Percentiles rank a stretch among this genome's conserved stretches.
Evolutionary conservation across 1,140 invertebrate genomes (phyloP).

Genomic region (Latrodectus geometricus): DNA sequence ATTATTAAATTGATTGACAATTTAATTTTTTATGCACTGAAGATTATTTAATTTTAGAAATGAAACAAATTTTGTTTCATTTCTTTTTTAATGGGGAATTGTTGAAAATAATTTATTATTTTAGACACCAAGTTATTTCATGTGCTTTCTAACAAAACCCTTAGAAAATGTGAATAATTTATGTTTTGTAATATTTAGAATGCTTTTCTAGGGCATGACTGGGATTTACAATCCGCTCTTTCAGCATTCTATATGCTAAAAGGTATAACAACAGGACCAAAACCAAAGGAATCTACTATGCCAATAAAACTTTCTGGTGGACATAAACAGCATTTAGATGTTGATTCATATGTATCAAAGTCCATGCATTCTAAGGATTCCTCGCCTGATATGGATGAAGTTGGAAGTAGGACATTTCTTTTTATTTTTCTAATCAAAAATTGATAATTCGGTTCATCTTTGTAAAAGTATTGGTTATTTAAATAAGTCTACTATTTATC

Average conservation of each 20-base stretch:
- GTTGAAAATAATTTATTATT: no score
- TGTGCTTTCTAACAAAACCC: no score
- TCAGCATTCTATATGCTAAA: constrained; percentile 65
- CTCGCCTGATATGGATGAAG: constrained; percentile 27
- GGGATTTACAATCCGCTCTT: constrained; percentile 64
- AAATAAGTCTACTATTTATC: no score
- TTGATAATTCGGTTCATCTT: constrained; percentile 22
- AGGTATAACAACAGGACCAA: constrained; percentile 54
- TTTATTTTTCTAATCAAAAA: constrained; percentile 21
- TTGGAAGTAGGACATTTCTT: constrained; percentile 34
- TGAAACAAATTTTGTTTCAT: no score
- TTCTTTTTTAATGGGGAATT: no score
- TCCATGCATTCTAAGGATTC: constrained; percentile 4
- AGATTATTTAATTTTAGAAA: no score
- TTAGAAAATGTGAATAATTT: no score
- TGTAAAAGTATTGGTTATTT: constrained; percentile 4
- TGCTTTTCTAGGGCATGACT: constrained; percentile 64
- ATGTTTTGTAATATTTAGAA: neutral
- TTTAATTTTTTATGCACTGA: no score
- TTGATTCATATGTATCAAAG: constrained; percentile 41
- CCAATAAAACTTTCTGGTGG: constrained; percentile 47
- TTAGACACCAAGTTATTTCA: no score
- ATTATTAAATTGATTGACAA: no score
- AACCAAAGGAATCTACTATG: constrained; percentile 29
- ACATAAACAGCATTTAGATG: constrained; percentile 59